Conservation (phyloP, 2,888 invertebrate genomes). For the Amorpha juglandis region DNA sequence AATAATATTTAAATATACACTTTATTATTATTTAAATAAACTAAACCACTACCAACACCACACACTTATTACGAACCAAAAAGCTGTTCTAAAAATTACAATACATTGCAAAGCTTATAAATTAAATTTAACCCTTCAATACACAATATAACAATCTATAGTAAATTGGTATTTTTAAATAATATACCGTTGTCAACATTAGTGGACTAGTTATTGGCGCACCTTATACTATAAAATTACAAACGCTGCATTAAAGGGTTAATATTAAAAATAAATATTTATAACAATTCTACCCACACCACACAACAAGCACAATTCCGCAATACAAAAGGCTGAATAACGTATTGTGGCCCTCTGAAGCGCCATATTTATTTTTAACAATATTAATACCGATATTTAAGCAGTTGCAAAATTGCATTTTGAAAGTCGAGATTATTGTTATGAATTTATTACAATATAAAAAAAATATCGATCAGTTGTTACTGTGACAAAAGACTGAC, state of each 20-base stretch:
- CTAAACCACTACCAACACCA: not conserved
- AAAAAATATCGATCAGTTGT: not conserved
- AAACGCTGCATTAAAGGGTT: not conserved
- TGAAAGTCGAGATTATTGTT: too few species aligned
- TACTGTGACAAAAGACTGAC: not conserved
- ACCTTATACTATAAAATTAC: not conserved
- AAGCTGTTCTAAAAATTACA: not conserved
- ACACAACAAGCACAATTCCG: not conserved
- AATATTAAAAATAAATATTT: not conserved
- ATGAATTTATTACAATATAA: too few species aligned
- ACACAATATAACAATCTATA: not conserved
- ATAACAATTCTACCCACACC: conserved; percentile 8
- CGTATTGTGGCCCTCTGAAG: too few species aligned
- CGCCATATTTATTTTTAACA: too few species aligned
- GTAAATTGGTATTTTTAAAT: too few species aligned
- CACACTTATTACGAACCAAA: not conserved
- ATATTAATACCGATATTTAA: too few species aligned
- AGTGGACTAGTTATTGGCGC: too few species aligned
- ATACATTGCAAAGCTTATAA: not conserved
- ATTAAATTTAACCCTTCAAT: too few species aligned
- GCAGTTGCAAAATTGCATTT: too few species aligned
- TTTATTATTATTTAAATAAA: too few species aligned
- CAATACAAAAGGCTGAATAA: not conserved
- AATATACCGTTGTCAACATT: too few species aligned
- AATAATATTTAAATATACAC: too few species aligned